These are phyloP conservation scores for Ashinkailepas kermadecensis DNA, from an alignment of 2,888 invertebrate genomes.

Conservation along the genomic window DNA sequence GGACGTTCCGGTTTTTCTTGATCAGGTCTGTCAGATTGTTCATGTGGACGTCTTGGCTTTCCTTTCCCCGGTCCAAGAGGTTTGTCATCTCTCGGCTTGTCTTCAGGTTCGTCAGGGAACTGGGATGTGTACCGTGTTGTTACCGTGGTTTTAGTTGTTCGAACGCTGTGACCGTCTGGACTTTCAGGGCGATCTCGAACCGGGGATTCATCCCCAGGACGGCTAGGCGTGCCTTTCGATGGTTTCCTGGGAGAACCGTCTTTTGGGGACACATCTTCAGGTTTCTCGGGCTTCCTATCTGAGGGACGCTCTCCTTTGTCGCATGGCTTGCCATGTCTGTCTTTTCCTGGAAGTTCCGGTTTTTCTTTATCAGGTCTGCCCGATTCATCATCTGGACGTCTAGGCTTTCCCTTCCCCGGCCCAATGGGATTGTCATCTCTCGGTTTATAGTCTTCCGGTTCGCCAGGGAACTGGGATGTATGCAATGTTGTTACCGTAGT, in stretches of 20 bases:
- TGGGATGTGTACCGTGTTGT: not conserved
- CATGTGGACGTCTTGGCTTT: too few species aligned
- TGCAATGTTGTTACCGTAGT: not conserved
- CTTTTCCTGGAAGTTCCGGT: not conserved
- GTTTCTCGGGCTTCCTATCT: not conserved
- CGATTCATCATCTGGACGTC: slow-evolving; percentile 7
- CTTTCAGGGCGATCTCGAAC: not conserved
- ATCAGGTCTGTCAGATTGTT: too few species aligned
- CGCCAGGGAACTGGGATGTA: not conserved
- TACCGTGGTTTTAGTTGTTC: not conserved
- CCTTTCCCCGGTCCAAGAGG: too few species aligned
- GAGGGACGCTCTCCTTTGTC: not conserved
- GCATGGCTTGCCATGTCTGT: too few species aligned
- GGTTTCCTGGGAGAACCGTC: not conserved
- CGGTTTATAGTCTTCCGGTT: not conserved
- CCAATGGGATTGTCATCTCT: not conserved
- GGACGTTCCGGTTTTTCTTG: too few species aligned
- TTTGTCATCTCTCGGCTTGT: too few species aligned
- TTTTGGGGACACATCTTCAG: not conserved
- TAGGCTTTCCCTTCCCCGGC: not conserved
- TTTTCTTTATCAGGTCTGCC: not conserved
- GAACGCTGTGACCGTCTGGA: not conserved
- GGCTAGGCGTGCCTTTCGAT: not conserved
- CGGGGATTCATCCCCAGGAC: not conserved
- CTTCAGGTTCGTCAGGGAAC: not conserved